Base-by-base conservation (phyloP, 2,888 invertebrate species). In the Theodoxus fluviatilis region DNA sequence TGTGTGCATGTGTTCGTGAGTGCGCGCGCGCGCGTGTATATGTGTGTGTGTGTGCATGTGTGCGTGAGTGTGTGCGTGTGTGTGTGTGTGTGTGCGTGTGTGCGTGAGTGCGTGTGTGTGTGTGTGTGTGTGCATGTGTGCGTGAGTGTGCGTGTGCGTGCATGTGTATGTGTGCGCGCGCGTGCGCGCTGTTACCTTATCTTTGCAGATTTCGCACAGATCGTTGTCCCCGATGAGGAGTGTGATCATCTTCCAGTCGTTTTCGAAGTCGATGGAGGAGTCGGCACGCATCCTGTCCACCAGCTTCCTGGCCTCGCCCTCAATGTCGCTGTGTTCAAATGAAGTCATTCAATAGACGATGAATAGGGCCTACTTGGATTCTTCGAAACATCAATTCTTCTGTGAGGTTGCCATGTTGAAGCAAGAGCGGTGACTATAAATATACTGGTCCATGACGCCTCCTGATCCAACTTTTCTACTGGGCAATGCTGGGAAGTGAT, bases 161-260 rank as follows among this genome's bases (percentile, higher is more conserved):
- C 18, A 43, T 9, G 9, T 18, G 9, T 43, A 12, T 12, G 9
- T 12, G 43, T 12, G 18, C 43, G 43, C 43, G 18, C 9, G 43
- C 18, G 18, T 9, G 43, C 43, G 18, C 9, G 43, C 9, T 43
- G 43, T 70, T 69, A 83, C 83, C 77, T 72, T 74, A 31, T 81
- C 77, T 2, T 79, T 73, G 76, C 85, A 85, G 67, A 71, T 83
- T 37, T 75, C 75, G 69, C 86, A 86, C 7, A 86, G 76, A 74
- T 86, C 84, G 72, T 86, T 85, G 57, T 81, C 84, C 3, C 86
- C 86, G 25, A 84, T 78, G 59, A 86, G 84, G 40, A 86, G 35
- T 0, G 84, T 85, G 67, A 85, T 79, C 6, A 86, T 67, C 74
- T 86, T 86, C 85, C 85, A 86, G 74, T 85, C 85, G 47, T 83